Percentiles rank a stretch among this genome's conserved stretches.
These are phyloP conservation scores for Hiodon tergisus DNA, from an alignment of 2,113 vertebrate genomes.

Conservation along the genomic window DNA sequence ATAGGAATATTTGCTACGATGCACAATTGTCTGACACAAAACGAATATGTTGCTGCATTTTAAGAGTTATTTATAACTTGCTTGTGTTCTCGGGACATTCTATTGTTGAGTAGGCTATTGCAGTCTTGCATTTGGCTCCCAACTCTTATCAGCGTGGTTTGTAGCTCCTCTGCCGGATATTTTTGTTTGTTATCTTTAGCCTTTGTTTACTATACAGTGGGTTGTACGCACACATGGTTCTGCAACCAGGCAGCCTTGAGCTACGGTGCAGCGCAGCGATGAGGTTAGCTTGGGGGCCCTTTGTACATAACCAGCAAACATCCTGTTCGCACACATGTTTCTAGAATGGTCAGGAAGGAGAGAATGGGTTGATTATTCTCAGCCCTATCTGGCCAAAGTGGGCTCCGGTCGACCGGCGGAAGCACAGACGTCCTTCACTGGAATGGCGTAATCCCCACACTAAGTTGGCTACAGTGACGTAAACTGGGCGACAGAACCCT, in stretches of 20 bases:
- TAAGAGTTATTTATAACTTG: conserved; percentile 17
- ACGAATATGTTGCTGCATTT: neutral
- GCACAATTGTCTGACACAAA: neutral
- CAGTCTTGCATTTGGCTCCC: conserved; percentile 19
- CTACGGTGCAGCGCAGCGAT: neutral
- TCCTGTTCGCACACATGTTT: conserved; percentile 13
- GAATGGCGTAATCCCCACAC: neutral
- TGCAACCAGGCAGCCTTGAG: conserved; percentile 18
- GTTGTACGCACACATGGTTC: conserved; percentile 15
- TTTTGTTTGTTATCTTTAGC: conserved; percentile 32
- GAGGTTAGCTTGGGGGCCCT: neutral
- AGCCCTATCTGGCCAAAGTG: neutral
- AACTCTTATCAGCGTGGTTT: conserved; percentile 11
- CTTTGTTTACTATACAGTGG: conserved; percentile 30
- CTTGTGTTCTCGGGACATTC: conserved; percentile 27
- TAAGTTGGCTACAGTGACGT: neutral
- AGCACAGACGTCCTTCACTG: neutral
- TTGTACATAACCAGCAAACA: neutral
- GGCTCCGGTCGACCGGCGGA: neutral
- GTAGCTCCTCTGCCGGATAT: conserved; percentile 28
- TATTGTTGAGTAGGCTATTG: conserved; percentile 26
- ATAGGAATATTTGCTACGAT: neutral
- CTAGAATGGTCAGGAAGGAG: conserved; percentile 2
- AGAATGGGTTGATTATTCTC: neutral
- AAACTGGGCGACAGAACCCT: too few species aligned